Conservation (phyloP, 2,888 invertebrate species). For the Scelioninae gen. 1 region DNA sequence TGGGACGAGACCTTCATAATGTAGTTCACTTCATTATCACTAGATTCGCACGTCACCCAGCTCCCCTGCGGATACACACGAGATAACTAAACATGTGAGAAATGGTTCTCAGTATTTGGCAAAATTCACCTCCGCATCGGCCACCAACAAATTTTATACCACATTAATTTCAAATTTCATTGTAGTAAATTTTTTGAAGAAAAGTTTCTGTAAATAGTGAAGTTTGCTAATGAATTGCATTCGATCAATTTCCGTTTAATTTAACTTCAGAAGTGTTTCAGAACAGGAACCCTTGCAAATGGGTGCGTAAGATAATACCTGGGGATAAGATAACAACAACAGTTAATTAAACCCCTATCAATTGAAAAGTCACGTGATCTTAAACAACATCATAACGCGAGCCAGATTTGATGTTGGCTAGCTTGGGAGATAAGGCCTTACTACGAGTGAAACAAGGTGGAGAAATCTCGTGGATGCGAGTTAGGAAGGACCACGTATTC, state of each 20-base stretch:
- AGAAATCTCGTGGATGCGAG: not conserved
- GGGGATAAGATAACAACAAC: slow-evolving; percentile 14
- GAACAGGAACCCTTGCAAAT: not conserved
- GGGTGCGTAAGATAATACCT: slow-evolving; percentile 11
- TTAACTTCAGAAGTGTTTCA: not conserved
- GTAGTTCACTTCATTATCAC: slow-evolving; percentile 53
- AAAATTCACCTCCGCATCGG: slow-evolving; percentile 22
- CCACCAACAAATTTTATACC: not conserved
- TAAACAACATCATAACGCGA: slow-evolving; percentile 11
- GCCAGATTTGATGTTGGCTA: slow-evolving; percentile 9
- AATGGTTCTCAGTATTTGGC: slow-evolving; percentile 45
- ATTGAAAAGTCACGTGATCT: slow-evolving; percentile 25
- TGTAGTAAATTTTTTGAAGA: not conserved
- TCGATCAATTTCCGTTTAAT: slow-evolving; percentile 19
- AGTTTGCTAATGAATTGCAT: slow-evolving; percentile 1
- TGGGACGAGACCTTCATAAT: slow-evolving; percentile 42
- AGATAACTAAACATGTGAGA: slow-evolving; percentile 56
- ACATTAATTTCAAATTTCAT: slow-evolving; percentile 10
- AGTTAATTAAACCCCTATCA: slow-evolving; percentile 30
- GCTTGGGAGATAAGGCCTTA: not conserved
- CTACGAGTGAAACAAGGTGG: not conserved
- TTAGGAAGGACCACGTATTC: slow-evolving; percentile 19
- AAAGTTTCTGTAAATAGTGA: not conserved
- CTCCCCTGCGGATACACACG: slow-evolving; percentile 47
- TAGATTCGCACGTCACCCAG: slow-evolving; percentile 45